A percentile compares a stretch with the other conserved stretches of the same genome.
These are phyloP conservation scores for Hestina assimilis DNA, from an alignment of 1,140 invertebrate species.

Conservation along the genomic window DNA sequence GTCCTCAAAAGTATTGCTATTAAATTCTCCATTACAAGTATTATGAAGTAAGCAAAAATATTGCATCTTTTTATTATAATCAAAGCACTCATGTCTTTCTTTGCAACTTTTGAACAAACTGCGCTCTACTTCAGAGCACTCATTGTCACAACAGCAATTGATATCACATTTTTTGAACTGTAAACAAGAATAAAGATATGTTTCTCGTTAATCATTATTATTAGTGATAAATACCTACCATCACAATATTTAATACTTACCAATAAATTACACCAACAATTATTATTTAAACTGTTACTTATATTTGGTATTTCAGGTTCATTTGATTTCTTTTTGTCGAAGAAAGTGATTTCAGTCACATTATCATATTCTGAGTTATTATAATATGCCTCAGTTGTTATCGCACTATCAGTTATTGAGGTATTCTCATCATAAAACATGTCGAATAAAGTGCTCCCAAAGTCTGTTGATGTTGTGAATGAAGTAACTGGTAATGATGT, in stretches of 20 bases:
- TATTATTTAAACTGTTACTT: conserved; percentile 30
- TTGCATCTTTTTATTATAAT: background rate
- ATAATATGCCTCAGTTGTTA: conserved; percentile 44
- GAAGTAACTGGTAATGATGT: conserved; percentile 25
- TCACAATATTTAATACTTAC: conserved; percentile 46
- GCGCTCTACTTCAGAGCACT: conserved; percentile 80
- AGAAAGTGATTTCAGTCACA: conserved; percentile 54
- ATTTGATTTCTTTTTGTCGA: conserved; percentile 44
- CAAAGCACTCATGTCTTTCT: conserved; percentile 19
- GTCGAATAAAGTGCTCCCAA: conserved; percentile 47
- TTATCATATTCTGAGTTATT: conserved; percentile 59
- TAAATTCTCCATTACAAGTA: conserved; percentile 15
- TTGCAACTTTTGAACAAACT: conserved; percentile 79
- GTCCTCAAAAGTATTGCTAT: conserved; percentile 72
- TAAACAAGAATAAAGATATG: conserved; percentile 34
- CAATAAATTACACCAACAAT: conserved; percentile 75
- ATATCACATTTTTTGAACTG: conserved; percentile 83
- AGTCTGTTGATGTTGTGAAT: conserved; percentile 39
- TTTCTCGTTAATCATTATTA: background rate
- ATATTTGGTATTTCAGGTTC: conserved; percentile 39
- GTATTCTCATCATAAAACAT: conserved; percentile 58
- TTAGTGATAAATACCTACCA: background rate
- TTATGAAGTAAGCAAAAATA: conserved; percentile 6
- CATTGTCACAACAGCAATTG: conserved; percentile 87
- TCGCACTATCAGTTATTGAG: conserved; percentile 38